A percentile compares a stretch with the other conserved stretches of the same genome.
phyloP scores from a whole-genome alignment of 2,888 invertebrate species.

The Drosophila mercatorum region DNA sequence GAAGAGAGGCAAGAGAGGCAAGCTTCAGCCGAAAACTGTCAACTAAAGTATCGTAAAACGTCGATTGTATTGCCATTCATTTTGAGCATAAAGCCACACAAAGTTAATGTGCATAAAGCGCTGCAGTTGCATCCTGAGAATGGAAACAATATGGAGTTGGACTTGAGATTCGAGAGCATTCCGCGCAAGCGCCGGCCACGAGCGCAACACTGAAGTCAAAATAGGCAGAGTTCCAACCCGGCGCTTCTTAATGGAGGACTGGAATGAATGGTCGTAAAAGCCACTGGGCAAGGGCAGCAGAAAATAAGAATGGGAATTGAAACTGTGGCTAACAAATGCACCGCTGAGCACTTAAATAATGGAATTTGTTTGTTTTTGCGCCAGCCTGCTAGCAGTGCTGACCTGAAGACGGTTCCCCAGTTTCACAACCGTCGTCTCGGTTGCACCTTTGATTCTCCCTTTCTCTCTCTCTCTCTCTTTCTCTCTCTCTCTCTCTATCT shows the following conservation, averaged over 20 bases:
- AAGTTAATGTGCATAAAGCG: constrained; percentile 65
- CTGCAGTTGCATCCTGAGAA: constrained; percentile 27
- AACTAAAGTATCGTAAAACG: constrained; percentile 80
- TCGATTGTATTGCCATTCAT: constrained; percentile 82
- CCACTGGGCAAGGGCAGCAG: constrained; percentile 39
- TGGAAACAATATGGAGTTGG: constrained; percentile 35
- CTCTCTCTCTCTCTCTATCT: too few relatives aligned
- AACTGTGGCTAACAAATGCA: constrained; percentile 51
- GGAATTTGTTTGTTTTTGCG: constrained; percentile 71
- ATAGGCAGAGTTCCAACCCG: constrained; percentile 13
- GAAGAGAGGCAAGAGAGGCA: background rate
- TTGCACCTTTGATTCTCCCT: constrained; percentile 16
- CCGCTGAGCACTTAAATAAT: constrained; percentile 72
- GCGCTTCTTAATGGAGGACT: constrained; percentile 64
- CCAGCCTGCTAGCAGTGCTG: constrained; percentile 26
- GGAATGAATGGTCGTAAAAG: constrained; percentile 59
- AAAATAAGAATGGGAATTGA: constrained; percentile 10
- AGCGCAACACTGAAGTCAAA: background rate
- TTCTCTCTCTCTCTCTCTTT: background rate
- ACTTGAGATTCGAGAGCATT: background rate
- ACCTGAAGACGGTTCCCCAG: constrained; percentile 16
- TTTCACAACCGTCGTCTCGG: constrained; percentile 2
- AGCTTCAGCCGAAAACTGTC: constrained; percentile 68
- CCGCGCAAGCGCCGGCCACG: constrained; percentile 11
- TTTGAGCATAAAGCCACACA: constrained; percentile 77